phyloP scores from a whole-genome alignment of 64 coral and sea anemone species.

The Pachyseris speciosa region DNA sequence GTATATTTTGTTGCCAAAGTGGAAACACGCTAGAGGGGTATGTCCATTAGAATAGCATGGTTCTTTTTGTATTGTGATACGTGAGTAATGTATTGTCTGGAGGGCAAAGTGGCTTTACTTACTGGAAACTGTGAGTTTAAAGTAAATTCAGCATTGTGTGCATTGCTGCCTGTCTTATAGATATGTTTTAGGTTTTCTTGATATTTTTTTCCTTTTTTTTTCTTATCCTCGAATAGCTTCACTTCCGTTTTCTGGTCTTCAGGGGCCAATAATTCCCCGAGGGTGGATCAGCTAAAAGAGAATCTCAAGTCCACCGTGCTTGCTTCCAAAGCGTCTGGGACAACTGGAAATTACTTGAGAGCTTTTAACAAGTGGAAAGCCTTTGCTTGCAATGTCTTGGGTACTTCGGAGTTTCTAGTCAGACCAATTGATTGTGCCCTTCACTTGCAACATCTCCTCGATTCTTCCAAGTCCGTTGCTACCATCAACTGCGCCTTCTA shows the following conservation, averaged over 20 bases:
- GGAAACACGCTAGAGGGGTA: background rate
- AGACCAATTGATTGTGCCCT: slow-evolving; percentile 1
- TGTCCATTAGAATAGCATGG: background rate
- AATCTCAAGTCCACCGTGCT: slow-evolving; percentile 10
- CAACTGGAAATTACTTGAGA: background rate
- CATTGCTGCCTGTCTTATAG: background rate
- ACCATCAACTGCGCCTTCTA: slow-evolving; percentile 15
- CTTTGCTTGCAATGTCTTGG: background rate
- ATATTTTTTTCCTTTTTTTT: background rate
- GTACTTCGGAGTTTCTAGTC: background rate
- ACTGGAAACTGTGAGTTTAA: background rate
- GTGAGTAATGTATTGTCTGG: background rate
- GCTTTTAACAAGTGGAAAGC: slow-evolving; percentile 1
- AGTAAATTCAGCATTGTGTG: background rate
- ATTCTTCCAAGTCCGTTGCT: slow-evolving; percentile 11
- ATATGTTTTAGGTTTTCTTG: background rate
- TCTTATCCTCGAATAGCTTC: background rate
- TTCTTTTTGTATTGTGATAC: background rate
- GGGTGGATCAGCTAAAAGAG: background rate
- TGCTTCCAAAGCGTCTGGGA: background rate
- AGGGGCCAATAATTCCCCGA: too few relatives aligned
- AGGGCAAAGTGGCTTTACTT: background rate
- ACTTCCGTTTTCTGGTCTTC: slow-evolving; percentile 7
- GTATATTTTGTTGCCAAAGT: background rate
- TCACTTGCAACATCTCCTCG: background rate